Evolutionary conservation across 2,888 invertebrate genomes (phyloP), one percentile per base, ranked within the genome.

Genomic region (Cheilosia grossa): DNA sequence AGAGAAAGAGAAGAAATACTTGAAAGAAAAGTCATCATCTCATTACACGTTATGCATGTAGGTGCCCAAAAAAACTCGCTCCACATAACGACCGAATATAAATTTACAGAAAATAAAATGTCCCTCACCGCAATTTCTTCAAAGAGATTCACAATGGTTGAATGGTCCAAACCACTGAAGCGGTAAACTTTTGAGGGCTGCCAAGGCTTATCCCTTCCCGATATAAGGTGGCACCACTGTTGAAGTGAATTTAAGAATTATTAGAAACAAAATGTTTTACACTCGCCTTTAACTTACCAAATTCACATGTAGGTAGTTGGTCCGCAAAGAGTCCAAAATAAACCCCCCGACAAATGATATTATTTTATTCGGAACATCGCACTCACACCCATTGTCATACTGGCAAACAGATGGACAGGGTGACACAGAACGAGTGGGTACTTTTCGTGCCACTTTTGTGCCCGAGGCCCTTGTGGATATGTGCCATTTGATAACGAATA

Each of bases 101-200:
- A 72, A 72, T 58, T 53, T 56, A 59, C 1, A 59, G 37, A 24
- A 67, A 63, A 67, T 54, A 63, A 67, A 61, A 64, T 64, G 61
- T 61, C 44, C 51, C 47, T 54, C 15, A 19, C 73, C 49, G 21
- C 56, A 80, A 80, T 69, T 80, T 74, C 53, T 74, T 67, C 53
- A 58, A 64, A 53, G 72, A 51, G 2, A 44, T 49, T 49, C 33
- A 30, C 30, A 49, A 64, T 33, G 53, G 27, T 66, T 24, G 40
- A 33, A 58, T 27, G 63, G 4, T 74, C 13, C 15, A 15, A n/a
- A 17, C 64, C 21, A 64, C 70, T 82, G 53, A 75, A 63, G 51
- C 53, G 63, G 53, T 75, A 70, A 82, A 70, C 63, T 56, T 67
- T 81, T 21, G 64, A n/a, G 53, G 64, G 81, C 59, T 82, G 69